Evolutionary conservation across 2,888 invertebrate species (phyloP).

Genomic region (Chalcosyrphus nemorum): DNA sequence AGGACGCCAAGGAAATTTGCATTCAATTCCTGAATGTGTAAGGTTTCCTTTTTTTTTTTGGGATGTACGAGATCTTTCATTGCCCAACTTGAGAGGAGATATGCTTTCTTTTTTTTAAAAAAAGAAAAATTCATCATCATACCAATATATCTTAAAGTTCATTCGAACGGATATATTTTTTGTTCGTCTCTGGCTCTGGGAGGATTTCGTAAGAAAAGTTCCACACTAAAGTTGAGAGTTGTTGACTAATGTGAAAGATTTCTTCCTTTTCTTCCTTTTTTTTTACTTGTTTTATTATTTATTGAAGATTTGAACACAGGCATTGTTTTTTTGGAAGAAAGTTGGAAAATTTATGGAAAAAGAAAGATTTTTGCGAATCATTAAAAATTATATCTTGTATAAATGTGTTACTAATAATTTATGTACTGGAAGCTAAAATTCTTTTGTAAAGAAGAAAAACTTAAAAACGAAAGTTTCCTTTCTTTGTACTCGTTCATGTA

Average conservation of each 20-base stretch:
- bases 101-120: background rate
- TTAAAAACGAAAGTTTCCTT: no score
- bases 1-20: slow-evolving; percentile 36
- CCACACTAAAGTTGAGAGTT: background rate
- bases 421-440: no score
- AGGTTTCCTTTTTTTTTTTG: background rate
- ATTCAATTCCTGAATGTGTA: slow-evolving; percentile 34
- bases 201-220: background rate
- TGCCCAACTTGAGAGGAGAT: background rate
- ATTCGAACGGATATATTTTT: background rate
- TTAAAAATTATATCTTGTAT: no score
- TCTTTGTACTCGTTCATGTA: no score
- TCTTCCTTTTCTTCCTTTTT: no score
- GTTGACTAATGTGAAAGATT: background rate
- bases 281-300: no score
- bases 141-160: slow-evolving; percentile 19
- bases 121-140: slow-evolving; percentile 19
- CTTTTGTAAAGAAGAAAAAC: no score
- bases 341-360: no score
- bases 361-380: no score
- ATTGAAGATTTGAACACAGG: no score
- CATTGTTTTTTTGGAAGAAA: no score
- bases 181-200: background rate
- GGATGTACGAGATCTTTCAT: background rate
- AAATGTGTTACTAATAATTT: no score